Evolutionary conservation across 2,888 invertebrate genomes (phyloP).

Genomic region (Automeris io): DNA sequence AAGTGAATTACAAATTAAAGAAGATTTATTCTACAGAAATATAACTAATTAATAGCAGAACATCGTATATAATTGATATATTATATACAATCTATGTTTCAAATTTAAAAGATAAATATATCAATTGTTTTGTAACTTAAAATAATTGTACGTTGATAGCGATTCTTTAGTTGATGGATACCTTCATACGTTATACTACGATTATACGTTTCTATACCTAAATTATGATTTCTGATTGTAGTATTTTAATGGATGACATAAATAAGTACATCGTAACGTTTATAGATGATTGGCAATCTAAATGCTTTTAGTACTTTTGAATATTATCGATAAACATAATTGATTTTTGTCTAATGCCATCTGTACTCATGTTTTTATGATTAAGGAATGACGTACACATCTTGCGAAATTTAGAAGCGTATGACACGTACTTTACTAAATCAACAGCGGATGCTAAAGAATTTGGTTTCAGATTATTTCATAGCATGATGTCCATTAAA

Average conservation of each 20-base stretch:
- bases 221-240: background rate
- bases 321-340: background rate
- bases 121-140: conserved; percentile 23
- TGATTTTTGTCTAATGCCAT: background rate
- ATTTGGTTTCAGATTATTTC: too few relatives aligned
- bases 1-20: conserved; percentile 9
- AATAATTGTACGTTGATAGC: conserved; percentile 12
- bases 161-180: too few relatives aligned
- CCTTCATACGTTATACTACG: too few relatives aligned
- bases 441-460: too few relatives aligned
- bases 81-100: conserved; percentile 17
- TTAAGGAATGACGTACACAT: background rate
- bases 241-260: conserved; percentile 8
- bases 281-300: conserved; percentile 13
- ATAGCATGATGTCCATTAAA: too few relatives aligned
- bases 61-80: too few relatives aligned
- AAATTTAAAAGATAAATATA: conserved; percentile 22
- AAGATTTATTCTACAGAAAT: conserved; percentile 13
- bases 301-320: conserved; percentile 8
- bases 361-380: background rate
- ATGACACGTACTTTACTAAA: too few relatives aligned
- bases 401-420: background rate
- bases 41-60: too few relatives aligned
- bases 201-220: too few relatives aligned
- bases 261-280: conserved; percentile 13